Conservation (phyloP, 2,888 invertebrate species). For the Alloplasta piceator region DNA sequence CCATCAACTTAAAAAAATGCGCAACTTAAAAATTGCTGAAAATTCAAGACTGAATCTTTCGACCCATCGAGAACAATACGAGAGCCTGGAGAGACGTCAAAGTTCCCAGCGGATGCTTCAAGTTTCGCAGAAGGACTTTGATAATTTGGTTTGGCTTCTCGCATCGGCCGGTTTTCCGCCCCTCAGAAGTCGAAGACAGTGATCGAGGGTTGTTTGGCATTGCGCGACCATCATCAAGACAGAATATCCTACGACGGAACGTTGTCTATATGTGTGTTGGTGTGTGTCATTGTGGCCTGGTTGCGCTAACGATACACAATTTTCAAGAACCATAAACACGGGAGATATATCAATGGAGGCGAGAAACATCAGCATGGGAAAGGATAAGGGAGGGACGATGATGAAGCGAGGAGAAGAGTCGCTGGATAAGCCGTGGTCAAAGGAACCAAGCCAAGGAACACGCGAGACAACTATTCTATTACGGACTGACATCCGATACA, state of each 20-base stretch:
- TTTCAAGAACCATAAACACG: constrained; percentile 22
- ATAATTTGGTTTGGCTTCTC: constrained; percentile 56
- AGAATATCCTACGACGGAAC: constrained; percentile 34
- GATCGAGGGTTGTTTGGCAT: constrained; percentile 49
- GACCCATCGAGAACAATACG: constrained; percentile 11
- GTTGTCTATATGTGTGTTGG: neutral
- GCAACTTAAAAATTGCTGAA: neutral
- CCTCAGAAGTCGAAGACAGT: constrained; percentile 48
- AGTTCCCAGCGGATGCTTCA: constrained; percentile 29
- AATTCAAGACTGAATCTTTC: neutral
- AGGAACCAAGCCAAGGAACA: constrained; percentile 75
- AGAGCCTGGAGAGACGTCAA: constrained; percentile 4
- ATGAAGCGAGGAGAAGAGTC: constrained; percentile 45
- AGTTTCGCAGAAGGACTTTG: constrained; percentile 40
- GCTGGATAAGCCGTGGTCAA: constrained; percentile 72
- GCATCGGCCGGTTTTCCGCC: constrained; percentile 3
- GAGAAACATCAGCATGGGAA: neutral
- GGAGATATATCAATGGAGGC: no score
- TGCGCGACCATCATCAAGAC: constrained; percentile 13
- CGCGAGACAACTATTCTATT: constrained; percentile 81
- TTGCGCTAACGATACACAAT: no score
- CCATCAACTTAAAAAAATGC: no score
- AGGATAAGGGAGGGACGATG: constrained; percentile 23
- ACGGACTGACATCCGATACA: constrained; percentile 82
- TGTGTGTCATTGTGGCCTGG: neutral